Evolutionary conservation across 2,888 invertebrate genomes (phyloP), one percentile per base, ranked within the genome.

Genomic region (Acanthacorydalis orientalis): DNA sequence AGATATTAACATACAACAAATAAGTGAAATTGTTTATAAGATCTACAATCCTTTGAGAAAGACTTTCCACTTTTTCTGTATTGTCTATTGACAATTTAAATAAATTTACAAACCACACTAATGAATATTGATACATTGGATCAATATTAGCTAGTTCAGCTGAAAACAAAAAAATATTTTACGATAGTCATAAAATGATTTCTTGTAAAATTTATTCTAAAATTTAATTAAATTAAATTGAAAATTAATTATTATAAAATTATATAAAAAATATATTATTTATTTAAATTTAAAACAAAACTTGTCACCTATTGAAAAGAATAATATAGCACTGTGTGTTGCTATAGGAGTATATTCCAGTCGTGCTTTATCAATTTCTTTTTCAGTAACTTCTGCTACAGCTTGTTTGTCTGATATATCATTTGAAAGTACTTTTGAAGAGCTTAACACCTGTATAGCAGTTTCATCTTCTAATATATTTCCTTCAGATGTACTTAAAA

Each of bases 111-210:
- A 92, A 95, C 95, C 95, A 96, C 2, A 77, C 77, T 56, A 96
- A 69, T 0, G 93, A 93, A 64, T 93, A 96, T 63, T 95, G 93
- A 65, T 96, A 96, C 95, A 95, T 95, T 2, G 93, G 92, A 68
- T 96, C 93, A 54, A 96, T 89, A 58, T 86, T 82, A 7, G 90
- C 84, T 58, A 96, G 67, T 49, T 90, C 86, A 49, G 80, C 86
- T 83, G 60, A 46, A 67, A 67, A 50, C 37, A 44, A 53, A 51
- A 50, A 9, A 43, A 33, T 31, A 14, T 23, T 23, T 4, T 4
- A 23, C 23, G 23, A n/a, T n/a, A n/a, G n/a, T n/a, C n/a, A n/a
- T n/a, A n/a, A 6, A 4, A 23, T 23, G 2, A 4, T 23, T 23
- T 23, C 23, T 23, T 4, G 6, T 23, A 23, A 23, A 23, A 23